These are phyloP conservation scores for Coracias cyanogaster DNA, from an alignment of 2,797 vertebrate genomes.

Conservation along the genomic window DNA sequence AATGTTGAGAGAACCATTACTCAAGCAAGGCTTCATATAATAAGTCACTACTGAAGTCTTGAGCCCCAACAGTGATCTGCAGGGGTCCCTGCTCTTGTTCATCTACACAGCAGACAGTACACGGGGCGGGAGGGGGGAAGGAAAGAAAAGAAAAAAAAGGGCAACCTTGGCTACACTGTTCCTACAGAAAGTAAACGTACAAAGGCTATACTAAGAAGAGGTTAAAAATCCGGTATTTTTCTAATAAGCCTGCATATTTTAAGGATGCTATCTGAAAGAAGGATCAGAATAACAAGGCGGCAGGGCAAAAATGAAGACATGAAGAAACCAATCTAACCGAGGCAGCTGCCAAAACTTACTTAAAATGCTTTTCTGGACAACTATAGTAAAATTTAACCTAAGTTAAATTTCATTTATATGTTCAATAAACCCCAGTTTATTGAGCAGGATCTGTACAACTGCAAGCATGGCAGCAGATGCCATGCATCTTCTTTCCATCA, in stretches of 20 bases:
- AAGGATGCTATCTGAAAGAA: neutral
- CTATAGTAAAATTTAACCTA: neutral
- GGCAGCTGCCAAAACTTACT: neutral
- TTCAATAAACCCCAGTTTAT: neutral
- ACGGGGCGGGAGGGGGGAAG: no score
- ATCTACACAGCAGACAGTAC: neutral
- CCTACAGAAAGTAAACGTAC: neutral
- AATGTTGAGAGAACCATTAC: constrained; percentile 8
- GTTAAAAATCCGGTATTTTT: neutral
- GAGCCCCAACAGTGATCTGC: neutral
- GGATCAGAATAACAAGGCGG: neutral
- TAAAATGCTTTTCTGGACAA: neutral
- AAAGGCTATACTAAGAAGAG: neutral
- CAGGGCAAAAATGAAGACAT: neutral
- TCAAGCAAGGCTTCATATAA: neutral
- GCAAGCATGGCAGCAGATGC: neutral
- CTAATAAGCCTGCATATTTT: neutral
- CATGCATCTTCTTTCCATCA: neutral
- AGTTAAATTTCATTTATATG: neutral
- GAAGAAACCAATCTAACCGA: neutral
- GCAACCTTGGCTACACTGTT: neutral
- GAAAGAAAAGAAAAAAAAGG: no score
- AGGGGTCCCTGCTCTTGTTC: neutral
- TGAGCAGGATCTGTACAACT: neutral
- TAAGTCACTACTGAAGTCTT: neutral